These are phyloP conservation scores for Rhagonycha fulva DNA, from an alignment of 2,888 invertebrate genomes.

Conservation along the genomic window DNA sequence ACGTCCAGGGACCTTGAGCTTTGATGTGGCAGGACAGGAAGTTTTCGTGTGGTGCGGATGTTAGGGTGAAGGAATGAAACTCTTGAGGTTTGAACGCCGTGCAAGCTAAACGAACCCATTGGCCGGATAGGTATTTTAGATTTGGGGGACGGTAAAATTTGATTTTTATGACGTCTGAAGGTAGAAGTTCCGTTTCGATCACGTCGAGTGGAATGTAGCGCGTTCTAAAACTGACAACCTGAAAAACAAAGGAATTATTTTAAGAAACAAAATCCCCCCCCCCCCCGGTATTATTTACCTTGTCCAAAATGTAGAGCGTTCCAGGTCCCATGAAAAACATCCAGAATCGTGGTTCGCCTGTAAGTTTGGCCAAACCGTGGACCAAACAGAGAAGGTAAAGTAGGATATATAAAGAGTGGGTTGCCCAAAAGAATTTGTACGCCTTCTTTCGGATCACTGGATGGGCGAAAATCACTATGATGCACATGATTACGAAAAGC, in stretches of 20 bases:
- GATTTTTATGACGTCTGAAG: conserved; percentile 92
- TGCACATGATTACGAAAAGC: conserved; percentile 88
- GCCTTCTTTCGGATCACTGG: conserved; percentile 90
- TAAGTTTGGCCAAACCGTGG: conserved; percentile 88
- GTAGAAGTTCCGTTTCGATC: conserved; percentile 88
- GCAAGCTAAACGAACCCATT: conserved; percentile 91
- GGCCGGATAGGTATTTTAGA: conserved; percentile 91
- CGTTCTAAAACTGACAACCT: conserved; percentile 88
- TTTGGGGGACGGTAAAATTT: conserved; percentile 95
- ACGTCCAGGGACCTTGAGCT: conserved; percentile 90
- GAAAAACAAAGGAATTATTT: conserved; percentile 30
- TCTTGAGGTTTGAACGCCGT: conserved; percentile 88
- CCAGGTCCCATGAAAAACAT: conserved; percentile 92
- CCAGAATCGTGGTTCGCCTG: conserved; percentile 92
- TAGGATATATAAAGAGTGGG: conserved; percentile 86
- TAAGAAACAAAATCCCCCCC: not conserved
- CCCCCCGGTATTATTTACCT: conserved; percentile 58
- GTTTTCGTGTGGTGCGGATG: conserved; percentile 95
- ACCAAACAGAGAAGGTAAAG: conserved; percentile 85
- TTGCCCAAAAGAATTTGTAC: conserved; percentile 94
- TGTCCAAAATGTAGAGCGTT: conserved; percentile 86
- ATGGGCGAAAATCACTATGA: conserved; percentile 96
- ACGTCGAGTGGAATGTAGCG: conserved; percentile 92
- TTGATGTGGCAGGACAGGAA: conserved; percentile 94
- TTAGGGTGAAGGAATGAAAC: conserved; percentile 94